Percentiles rank a stretch among this genome's conserved stretches.
These are phyloP conservation scores for Drosophila azteca DNA, from an alignment of 1,140 invertebrate genomes.

Conservation along the genomic window DNA sequence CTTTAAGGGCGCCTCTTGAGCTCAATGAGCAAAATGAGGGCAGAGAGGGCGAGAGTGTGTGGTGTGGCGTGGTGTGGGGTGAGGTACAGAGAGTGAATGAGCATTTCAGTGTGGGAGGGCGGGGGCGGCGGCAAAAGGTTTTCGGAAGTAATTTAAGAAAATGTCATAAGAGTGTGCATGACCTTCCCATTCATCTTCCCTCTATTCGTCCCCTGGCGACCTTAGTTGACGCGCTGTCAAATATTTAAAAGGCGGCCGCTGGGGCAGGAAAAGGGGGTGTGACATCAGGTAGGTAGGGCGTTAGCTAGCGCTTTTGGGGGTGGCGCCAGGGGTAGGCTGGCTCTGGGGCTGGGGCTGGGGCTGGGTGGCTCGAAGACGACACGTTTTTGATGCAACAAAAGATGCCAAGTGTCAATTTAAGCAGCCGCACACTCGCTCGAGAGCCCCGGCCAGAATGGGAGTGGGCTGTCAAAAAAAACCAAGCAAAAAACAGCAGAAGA, in stretches of 20 bases:
- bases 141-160: slow-evolving; percentile 60
- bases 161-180: slow-evolving; percentile 45
- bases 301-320: too few relatives aligned
- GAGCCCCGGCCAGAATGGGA: not conserved
- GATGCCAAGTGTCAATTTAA: slow-evolving; percentile 82
- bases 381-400: slow-evolving; percentile 80
- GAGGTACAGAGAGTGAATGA: slow-evolving; percentile 16
- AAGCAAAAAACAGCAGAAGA: not conserved
- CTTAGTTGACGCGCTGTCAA: slow-evolving; percentile 33
- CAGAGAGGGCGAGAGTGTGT: too few relatives aligned
- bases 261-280: slow-evolving; percentile 26
- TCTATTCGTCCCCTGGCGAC: slow-evolving; percentile 1
- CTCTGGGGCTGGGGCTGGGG: slow-evolving; percentile 8
- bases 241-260: slow-evolving; percentile 43
- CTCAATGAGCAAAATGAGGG: too few relatives aligned
- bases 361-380: slow-evolving; percentile 50
- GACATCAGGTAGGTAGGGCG: too few relatives aligned
- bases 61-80: too few relatives aligned
- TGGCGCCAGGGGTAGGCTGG: not conserved
- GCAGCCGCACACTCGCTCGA: slow-evolving; percentile 65
- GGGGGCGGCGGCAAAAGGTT: slow-evolving; percentile 32
- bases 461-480: not conserved
- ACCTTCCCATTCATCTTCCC: too few relatives aligned
- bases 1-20: not conserved
- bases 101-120: slow-evolving; percentile 9